Conservation (phyloP, 2,797 vertebrate genomes). For the Bucorvus abyssinicus region DNA sequence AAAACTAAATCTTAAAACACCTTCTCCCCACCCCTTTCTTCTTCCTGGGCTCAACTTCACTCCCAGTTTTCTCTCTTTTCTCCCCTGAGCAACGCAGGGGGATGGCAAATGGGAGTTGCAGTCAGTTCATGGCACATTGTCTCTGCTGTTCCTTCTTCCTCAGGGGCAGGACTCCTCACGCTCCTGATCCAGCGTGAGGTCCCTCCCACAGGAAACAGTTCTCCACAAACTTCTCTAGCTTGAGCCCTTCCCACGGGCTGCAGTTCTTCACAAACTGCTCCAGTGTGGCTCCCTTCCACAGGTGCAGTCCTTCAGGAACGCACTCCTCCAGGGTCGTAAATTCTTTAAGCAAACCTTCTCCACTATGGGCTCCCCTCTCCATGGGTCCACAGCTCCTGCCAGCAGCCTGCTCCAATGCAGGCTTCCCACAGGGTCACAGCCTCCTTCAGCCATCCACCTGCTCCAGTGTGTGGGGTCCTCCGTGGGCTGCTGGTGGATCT, state of each 20-base stretch:
- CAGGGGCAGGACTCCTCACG: background rate
- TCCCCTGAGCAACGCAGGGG: background rate
- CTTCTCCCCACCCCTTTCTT: background rate
- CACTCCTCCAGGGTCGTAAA: background rate
- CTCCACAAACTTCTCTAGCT: rapidly evolving
- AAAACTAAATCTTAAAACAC: background rate
- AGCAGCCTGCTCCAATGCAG: background rate
- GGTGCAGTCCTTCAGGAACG: background rate
- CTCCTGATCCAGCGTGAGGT: rapidly evolving
- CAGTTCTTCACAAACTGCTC: background rate
- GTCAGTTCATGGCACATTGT: background rate
- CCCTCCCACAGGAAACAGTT: background rate
- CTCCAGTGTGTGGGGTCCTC: no score
- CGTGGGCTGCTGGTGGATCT: background rate
- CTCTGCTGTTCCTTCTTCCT: background rate
- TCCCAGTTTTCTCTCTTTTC: background rate
- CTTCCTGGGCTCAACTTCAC: background rate
- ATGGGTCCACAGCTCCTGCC: background rate
- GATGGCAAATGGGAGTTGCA: background rate
- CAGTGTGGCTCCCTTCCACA: rapidly evolving
- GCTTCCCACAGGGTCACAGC: no score
- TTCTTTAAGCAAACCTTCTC: background rate
- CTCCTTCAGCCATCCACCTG: background rate
- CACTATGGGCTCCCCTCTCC: background rate
- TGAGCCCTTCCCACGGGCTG: background rate